Percentiles rank a stretch among this genome's conserved stretches.
These are phyloP conservation scores for Porites lutea DNA, from an alignment of 64 coral and sea anemone species.

Conservation along the genomic window DNA sequence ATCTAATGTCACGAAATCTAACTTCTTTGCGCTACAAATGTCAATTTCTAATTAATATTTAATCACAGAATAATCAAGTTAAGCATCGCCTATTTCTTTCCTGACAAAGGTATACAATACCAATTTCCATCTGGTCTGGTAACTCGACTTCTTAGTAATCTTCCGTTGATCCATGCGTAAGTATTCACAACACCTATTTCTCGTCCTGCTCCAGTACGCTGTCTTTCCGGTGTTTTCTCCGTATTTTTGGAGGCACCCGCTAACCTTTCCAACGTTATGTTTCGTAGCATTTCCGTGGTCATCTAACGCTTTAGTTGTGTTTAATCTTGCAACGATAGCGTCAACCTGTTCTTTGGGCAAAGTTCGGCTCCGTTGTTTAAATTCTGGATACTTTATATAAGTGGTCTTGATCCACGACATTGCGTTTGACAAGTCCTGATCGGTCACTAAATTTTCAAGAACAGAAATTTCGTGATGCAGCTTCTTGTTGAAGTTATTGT, in stretches of 20 bases:
- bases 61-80: too few relatives aligned
- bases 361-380: conserved; percentile 16
- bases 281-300: background rate
- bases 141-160: conserved; percentile 34
- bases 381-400: conserved; percentile 84
- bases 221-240: conserved; percentile 78
- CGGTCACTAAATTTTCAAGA: background rate
- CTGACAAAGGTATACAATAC: conserved; percentile 24
- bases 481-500: background rate
- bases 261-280: conserved; percentile 62
- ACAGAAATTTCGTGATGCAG: conserved; percentile 15
- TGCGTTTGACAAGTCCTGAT: background rate
- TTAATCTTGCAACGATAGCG: conserved; percentile 60
- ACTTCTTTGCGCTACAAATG: too few relatives aligned
- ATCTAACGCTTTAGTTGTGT: conserved; percentile 42
- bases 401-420: conserved; percentile 87
- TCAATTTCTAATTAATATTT: too few relatives aligned
- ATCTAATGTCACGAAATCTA: too few relatives aligned
- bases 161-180: conserved; percentile 80
- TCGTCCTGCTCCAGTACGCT: conserved; percentile 55
- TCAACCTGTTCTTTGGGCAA: conserved; percentile 71
- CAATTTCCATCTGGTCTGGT: conserved; percentile 77
- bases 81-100: too few relatives aligned
- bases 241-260: conserved; percentile 71
- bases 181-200: conserved; percentile 73